Evolutionary conservation across 2,797 vertebrate species (phyloP).

Genomic region (Hypotaenidia okinawae): DNA sequence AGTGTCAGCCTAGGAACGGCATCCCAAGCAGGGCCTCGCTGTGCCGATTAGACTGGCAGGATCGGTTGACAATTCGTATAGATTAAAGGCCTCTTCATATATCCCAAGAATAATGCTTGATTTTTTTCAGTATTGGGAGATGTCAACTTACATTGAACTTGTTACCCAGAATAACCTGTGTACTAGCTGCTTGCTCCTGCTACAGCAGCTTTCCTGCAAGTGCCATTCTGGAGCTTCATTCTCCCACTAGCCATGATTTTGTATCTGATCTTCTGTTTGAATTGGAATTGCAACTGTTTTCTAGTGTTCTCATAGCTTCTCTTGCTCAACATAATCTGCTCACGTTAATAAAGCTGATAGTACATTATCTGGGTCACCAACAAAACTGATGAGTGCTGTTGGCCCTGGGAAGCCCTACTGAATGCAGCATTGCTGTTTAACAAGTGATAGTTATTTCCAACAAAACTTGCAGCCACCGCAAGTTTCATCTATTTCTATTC

Average conservation of each 20-base stretch:
- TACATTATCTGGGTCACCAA: not conserved
- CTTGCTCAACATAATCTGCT: not conserved
- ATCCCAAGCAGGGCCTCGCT: not conserved
- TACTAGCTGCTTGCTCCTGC: not conserved
- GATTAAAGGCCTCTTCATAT: not conserved
- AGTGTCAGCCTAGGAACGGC: not conserved
- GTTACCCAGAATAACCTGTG: not conserved
- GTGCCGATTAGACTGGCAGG: not conserved
- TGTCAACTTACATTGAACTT: not conserved
- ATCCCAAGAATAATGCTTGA: not conserved
- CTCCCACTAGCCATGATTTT: not conserved
- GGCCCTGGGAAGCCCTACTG: not conserved
- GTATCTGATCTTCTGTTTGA: not conserved
- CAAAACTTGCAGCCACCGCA: not conserved
- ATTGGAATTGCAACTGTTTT: not conserved
- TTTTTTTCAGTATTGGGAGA: not conserved
- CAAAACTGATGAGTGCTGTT: not conserved
- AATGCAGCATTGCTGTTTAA: not conserved
- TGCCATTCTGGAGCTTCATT: not conserved
- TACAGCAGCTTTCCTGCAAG: not conserved
- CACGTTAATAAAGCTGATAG: not conserved
- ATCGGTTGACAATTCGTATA: not conserved
- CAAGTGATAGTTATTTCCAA: not conserved
- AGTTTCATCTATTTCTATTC: not conserved
- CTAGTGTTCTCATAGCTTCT: not conserved